phyloP scores from a whole-genome alignment of 2,113 vertebrate species.

The Thalassarche chlororhynchos region DNA sequence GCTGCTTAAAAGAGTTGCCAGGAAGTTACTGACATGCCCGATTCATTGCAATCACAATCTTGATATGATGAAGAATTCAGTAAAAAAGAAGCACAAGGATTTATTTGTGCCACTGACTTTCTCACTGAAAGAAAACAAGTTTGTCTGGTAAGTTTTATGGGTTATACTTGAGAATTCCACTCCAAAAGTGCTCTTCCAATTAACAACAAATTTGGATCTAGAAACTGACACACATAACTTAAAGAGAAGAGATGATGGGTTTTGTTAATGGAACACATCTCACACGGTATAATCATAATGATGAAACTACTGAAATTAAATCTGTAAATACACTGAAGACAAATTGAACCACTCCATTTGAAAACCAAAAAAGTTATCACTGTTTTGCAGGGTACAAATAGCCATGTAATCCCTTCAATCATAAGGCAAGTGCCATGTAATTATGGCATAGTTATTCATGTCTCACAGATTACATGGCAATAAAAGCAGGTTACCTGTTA shows the following conservation, averaged over 20 bases:
- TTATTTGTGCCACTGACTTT: not conserved
- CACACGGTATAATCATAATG: not conserved
- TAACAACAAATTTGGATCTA: not conserved
- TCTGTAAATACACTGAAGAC: not conserved
- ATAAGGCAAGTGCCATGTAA: not conserved
- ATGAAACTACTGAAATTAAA: not conserved
- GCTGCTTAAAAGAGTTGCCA: slow-evolving; percentile 29
- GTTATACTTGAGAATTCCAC: not conserved
- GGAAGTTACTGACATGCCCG: slow-evolving; percentile 20
- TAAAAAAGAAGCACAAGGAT: not conserved
- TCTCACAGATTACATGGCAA: not conserved
- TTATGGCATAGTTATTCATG: not conserved
- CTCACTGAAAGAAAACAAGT: not conserved
- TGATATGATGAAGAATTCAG: not conserved
- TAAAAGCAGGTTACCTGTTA: slow-evolving; percentile 17
- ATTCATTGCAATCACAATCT: not conserved
- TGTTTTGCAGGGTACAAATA: slow-evolving; percentile 4
- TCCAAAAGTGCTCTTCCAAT: not conserved
- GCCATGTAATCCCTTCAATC: not conserved
- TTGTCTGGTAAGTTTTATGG: not conserved
- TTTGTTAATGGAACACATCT: not conserved
- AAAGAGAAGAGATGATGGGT: not conserved
- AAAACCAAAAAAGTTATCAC: not conserved
- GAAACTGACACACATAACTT: not conserved
- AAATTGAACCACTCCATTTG: not conserved